Conservation (phyloP, 2,888 invertebrate species). For the Listrodromus nycthemerus region DNA sequence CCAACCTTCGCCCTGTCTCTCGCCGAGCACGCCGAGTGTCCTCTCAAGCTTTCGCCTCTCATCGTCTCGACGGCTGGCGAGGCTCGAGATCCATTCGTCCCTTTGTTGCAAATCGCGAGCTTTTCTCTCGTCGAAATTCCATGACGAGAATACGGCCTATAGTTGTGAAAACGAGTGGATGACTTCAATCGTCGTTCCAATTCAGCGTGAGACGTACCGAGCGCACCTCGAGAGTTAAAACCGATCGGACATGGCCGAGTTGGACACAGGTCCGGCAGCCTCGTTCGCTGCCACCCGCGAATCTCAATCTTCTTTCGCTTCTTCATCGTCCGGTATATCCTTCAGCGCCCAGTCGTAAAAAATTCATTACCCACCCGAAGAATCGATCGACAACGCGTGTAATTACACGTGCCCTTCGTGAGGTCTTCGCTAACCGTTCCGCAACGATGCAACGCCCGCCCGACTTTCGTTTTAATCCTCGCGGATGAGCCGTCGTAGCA, state of each 20-base stretch:
- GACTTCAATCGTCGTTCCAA: constrained; percentile 68
- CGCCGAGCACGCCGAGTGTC: constrained; percentile 22
- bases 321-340: constrained; percentile 40
- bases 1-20: constrained; percentile 46
- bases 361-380: constrained; percentile 81
- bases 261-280: constrained; percentile 17
- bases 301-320: constrained; percentile 37
- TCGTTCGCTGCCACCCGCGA: constrained; percentile 54
- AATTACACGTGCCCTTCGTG: constrained; percentile 78
- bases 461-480: constrained; percentile 47
- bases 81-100: constrained; percentile 15
- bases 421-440: constrained; percentile 55
- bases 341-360: constrained; percentile 78
- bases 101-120: constrained; percentile 59
- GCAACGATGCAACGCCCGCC: constrained; percentile 18
- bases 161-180: constrained; percentile 31
- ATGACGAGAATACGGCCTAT: constrained; percentile 8
- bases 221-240: background rate
- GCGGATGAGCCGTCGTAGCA: constrained; percentile 29
- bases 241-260: constrained; percentile 47
- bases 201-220: constrained; percentile 66
- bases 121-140: constrained; percentile 23
- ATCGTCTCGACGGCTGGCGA: too few species aligned
- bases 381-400: constrained; percentile 82
- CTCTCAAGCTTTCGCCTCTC: constrained; percentile 35